A percentile compares a stretch with the other conserved stretches of the same genome.
Evolutionary conservation across 2,113 vertebrate genomes (phyloP).

Genomic region (Merops nubicus): DNA sequence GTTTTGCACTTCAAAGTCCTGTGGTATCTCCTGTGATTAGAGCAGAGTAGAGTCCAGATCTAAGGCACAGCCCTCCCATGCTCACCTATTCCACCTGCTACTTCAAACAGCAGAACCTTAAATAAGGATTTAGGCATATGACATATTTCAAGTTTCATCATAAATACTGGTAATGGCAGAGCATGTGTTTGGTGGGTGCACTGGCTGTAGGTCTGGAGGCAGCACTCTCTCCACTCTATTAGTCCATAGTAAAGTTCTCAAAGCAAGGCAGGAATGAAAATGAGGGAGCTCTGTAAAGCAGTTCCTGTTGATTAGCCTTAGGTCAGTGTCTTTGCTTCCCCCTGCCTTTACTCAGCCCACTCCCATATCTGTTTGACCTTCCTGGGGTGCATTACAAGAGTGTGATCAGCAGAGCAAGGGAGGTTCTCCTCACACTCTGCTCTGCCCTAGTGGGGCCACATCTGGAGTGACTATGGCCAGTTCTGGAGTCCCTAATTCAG

Average conservation of each 20-base stretch:
- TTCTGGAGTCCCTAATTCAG: too few relatives aligned
- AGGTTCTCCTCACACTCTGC: too few relatives aligned
- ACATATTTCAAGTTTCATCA: background rate
- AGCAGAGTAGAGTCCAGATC: background rate
- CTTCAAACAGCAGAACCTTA: background rate
- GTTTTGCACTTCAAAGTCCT: too few relatives aligned
- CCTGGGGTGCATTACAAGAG: too few relatives aligned
- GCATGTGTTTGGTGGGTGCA: background rate
- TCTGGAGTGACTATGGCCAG: too few relatives aligned
- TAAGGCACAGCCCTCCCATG: background rate
- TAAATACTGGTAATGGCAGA: background rate
- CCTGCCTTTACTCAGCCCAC: background rate
- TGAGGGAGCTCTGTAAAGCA: background rate
- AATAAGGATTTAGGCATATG: background rate
- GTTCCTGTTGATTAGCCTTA: background rate
- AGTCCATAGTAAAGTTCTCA: background rate
- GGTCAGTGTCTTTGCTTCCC: background rate
- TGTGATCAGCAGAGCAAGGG: too few relatives aligned
- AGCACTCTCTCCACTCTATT: background rate
- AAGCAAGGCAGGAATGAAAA: background rate
- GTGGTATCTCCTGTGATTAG: too few relatives aligned
- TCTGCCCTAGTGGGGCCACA: too few relatives aligned
- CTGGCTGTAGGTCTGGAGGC: background rate
- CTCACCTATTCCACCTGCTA: background rate
- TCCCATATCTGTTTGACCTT: background rate